A percentile compares a stretch with the other conserved stretches of the same genome.
phyloP scores from a whole-genome alignment of 2,113 vertebrate genomes.

The Sphyrna mokarran region DNA sequence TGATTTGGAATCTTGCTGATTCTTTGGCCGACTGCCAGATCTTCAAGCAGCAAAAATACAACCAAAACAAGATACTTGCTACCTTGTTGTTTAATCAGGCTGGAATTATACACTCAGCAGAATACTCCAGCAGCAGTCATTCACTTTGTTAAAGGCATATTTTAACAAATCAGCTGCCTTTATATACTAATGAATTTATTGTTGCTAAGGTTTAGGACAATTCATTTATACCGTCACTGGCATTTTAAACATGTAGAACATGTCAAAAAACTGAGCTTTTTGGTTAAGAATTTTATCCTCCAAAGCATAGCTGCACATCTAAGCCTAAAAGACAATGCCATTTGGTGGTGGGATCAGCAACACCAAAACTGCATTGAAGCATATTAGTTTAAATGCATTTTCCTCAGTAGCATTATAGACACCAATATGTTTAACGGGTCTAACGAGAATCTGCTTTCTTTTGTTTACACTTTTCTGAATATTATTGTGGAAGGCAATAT shows the following conservation, averaged over 20 bases:
- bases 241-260: neutral
- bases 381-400: neutral
- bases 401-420: neutral
- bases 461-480: neutral
- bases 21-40: neutral
- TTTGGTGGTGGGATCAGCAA: neutral
- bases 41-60: neutral
- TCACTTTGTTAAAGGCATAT: neutral
- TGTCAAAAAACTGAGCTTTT: too few relatives aligned
- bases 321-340: neutral
- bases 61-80: neutral
- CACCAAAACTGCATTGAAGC: neutral
- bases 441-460: neutral
- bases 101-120: neutral
- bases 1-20: conserved; percentile 9
- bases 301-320: neutral
- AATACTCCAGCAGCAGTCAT: neutral
- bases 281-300: neutral
- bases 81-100: neutral
- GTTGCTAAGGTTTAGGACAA: neutral
- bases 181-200: neutral
- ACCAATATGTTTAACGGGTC: neutral
- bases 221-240: neutral
- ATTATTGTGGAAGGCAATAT: neutral
- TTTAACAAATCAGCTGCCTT: neutral